Evolutionary conservation across 2,113 vertebrate genomes (phyloP), one percentile per base, ranked within the genome.

Genomic region (Sorex araneus): DNA sequence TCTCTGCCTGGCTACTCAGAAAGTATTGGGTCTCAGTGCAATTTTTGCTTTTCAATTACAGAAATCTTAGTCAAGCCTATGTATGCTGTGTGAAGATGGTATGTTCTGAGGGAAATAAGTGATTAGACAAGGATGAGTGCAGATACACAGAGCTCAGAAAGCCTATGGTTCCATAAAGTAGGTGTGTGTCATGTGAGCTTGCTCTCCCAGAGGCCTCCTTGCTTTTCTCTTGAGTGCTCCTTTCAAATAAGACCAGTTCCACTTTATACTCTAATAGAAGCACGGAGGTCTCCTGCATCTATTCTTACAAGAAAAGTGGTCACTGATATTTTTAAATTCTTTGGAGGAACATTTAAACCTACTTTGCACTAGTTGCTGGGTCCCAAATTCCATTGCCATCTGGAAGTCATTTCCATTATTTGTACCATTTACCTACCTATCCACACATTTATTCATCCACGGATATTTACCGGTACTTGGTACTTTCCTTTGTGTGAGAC

Each of bases 191-290:
- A 54, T 73, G 69, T 73, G 69, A 76, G 45, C 45, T n/a, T 0
- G 70, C 69, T 75, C 75, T 12, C 30, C 15, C 28, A 50, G 36
- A n/a, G 74, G 25, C 43, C 77, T 11, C 64, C 64, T 66, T 66
- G 66, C 7, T 64, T 92, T 94, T 63, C 40, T 84, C 32, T 83
- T 89, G 74, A 89, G 40, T 66, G 28, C 45, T 92, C 77, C 45
- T 64, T 64, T 86, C 28, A 27, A 34, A 64, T 75, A 28, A 87
- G 63, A 73, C 15, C 40, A 88, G 60, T 23, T 63, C 0, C 85
- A 70, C 13, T 82, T 91, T 84, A 54, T 60, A 60, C 57, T 60
- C 6, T 60, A 60, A 60, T 60, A 60, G 19, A 60, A 60, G 21
- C 18, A 60, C 5, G 21, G 21, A 60, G 19, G 57, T 19, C 57